phyloP scores from a whole-genome alignment of 2,113 vertebrate genomes.

The Columba livia region DNA sequence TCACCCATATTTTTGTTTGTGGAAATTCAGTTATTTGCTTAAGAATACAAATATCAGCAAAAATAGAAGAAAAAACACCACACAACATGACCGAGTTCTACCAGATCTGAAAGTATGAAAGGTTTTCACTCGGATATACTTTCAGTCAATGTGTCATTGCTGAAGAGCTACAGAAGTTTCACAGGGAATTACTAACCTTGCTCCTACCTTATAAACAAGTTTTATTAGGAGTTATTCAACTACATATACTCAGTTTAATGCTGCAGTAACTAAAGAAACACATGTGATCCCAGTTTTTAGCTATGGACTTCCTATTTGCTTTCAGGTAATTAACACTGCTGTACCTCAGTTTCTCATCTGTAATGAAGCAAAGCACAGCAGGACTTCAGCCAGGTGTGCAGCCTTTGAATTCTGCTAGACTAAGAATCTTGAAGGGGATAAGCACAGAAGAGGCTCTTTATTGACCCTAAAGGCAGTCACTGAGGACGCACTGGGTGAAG shows the following conservation, averaged over 20 bases:
- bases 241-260: not conserved
- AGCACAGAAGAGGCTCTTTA: not conserved
- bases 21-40: not conserved
- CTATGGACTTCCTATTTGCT: not conserved
- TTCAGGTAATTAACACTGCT: not conserved
- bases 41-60: not conserved
- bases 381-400: not conserved
- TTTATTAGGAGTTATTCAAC: not conserved
- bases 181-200: not conserved
- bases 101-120: not conserved
- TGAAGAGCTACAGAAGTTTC: not conserved
- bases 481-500: not conserved
- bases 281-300: not conserved
- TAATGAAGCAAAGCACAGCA: not conserved
- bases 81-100: not conserved
- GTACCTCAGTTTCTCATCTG: not conserved
- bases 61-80: not conserved
- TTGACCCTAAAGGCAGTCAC: not conserved
- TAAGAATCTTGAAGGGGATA: not conserved
- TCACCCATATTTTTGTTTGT: not conserved
- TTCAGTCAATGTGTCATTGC: not conserved
- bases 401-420: not conserved
- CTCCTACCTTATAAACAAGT: not conserved
- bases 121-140: not conserved
- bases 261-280: not conserved